phyloP scores from a whole-genome alignment of 2,888 invertebrate species.

The Sycophila texana region DNA sequence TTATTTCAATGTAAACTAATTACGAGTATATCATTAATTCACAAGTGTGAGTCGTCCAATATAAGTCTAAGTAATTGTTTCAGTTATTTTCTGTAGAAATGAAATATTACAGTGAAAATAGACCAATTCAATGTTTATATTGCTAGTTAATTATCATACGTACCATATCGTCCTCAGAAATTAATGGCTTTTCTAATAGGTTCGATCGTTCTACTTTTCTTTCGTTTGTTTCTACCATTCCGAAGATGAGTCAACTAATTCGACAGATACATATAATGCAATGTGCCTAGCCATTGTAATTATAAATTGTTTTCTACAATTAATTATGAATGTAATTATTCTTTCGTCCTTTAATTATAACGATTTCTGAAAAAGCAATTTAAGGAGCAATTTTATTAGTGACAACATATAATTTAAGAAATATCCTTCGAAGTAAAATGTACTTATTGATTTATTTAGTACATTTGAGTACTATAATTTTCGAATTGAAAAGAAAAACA shows the following conservation, averaged over 20 bases:
- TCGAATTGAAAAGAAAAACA: too few relatives aligned
- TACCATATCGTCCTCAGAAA: too few relatives aligned
- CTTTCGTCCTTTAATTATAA: not conserved
- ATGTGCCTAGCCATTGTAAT: too few relatives aligned
- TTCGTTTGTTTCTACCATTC: not conserved
- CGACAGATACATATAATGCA: too few relatives aligned
- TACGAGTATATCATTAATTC: not conserved
- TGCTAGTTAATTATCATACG: conserved; percentile 32
- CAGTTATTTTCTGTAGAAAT: not conserved
- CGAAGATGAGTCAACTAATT: not conserved
- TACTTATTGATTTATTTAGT: too few relatives aligned
- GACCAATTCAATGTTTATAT: conserved; percentile 22
- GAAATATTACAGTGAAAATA: conserved; percentile 4
- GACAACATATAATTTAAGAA: too few relatives aligned
- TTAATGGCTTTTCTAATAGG: too few relatives aligned
- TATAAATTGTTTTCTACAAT: not conserved
- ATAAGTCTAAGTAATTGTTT: not conserved
- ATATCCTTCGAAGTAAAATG: too few relatives aligned
- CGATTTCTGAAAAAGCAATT: not conserved
- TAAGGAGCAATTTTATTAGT: too few relatives aligned
- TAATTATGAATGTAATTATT: not conserved
- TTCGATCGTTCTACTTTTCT: conserved; percentile 3
- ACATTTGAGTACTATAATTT: too few relatives aligned
- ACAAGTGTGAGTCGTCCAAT: conserved; percentile 20
- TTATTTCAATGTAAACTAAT: conserved; percentile 5